A percentile compares a stretch with the other conserved stretches of the same genome.
phyloP scores from a whole-genome alignment of 2,797 vertebrate species.

The Channallabes apus region DNA sequence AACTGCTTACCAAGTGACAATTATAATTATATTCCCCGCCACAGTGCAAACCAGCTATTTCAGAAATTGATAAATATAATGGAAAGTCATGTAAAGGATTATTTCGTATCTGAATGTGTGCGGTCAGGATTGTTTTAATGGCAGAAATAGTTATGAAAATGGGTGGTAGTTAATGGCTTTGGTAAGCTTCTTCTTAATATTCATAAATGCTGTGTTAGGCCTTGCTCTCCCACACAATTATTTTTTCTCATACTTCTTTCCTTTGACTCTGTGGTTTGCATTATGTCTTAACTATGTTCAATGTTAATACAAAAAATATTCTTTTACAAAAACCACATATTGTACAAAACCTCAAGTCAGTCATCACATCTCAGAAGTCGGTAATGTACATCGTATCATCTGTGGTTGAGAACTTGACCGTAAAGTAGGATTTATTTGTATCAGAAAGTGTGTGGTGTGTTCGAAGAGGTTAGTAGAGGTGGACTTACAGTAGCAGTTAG shows the following conservation, averaged over 20 bases:
- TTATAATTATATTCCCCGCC: slow-evolving; percentile 9
- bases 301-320: neutral
- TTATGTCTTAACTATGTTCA: neutral
- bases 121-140: neutral
- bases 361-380: neutral
- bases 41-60: neutral
- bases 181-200: slow-evolving; percentile 24
- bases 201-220: neutral
- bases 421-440: neutral
- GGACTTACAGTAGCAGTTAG: too few relatives aligned
- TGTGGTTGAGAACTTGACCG: too few relatives aligned
- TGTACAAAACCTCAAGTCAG: neutral
- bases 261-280: neutral
- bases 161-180: neutral
- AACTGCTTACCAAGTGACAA: neutral
- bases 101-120: neutral
- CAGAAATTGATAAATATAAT: neutral
- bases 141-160: neutral
- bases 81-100: neutral
- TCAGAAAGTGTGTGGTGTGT: neutral
- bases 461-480: neutral
- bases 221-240: neutral
- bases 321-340: neutral
- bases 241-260: neutral
- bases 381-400: too few relatives aligned